These are phyloP conservation scores for Gopherus evgoodei DNA, from an alignment of 2,113 vertebrate genomes.

Conservation along the genomic window DNA sequence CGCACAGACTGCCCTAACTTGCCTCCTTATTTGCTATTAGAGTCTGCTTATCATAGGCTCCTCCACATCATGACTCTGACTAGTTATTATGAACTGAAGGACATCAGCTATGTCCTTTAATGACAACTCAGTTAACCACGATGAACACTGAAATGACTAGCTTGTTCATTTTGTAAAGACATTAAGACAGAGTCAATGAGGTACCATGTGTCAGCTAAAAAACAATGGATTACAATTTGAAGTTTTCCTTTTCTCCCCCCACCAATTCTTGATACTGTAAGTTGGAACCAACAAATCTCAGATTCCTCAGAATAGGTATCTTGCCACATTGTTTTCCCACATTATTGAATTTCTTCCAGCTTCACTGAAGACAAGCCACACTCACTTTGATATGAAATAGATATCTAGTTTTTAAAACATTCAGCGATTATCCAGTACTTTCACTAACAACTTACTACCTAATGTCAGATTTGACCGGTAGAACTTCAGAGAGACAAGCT, in stretches of 20 bases:
- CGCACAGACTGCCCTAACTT: rapidly evolving
- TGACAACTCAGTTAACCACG: rapidly evolving
- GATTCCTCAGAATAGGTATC: rapidly evolving
- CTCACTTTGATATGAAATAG: not conserved
- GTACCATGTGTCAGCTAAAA: not conserved
- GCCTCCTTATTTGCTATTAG: rapidly evolving
- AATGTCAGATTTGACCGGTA: rapidly evolving
- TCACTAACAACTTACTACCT: not conserved
- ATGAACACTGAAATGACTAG: rapidly evolving
- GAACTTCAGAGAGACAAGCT: not conserved
- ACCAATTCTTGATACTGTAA: not conserved
- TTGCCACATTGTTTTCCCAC: not conserved
- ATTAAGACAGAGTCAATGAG: rapidly evolving
- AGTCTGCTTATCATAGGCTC: not conserved
- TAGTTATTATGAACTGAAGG: rapidly evolving
- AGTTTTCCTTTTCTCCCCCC: rapidly evolving
- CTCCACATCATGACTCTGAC: rapidly evolving
- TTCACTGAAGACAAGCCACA: not conserved
- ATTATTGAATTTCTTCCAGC: rapidly evolving
- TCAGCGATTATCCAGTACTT: rapidly evolving
- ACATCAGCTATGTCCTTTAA: not conserved
- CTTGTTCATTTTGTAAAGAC: not conserved
- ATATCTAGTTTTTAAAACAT: rapidly evolving
- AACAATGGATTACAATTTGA: rapidly evolving
- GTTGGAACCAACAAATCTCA: not conserved